Conservation (phyloP, 2,113 vertebrate genomes). For the Chloebia gouldiae region DNA sequence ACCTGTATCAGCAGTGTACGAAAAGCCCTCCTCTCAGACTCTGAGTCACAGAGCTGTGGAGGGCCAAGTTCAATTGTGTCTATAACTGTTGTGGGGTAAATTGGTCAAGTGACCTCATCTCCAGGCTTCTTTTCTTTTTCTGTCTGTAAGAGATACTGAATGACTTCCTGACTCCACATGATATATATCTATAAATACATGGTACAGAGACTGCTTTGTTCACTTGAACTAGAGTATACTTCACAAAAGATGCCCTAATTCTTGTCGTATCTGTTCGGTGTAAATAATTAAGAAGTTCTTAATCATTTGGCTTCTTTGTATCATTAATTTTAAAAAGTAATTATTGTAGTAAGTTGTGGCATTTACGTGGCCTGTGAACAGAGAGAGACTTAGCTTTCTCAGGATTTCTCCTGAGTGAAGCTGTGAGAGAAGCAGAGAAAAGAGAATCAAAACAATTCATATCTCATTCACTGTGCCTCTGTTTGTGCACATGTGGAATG, state of each 20-base stretch:
- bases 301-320: neutral
- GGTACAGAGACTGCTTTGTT: neutral
- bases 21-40: neutral
- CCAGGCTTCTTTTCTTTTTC: neutral
- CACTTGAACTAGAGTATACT: neutral
- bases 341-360: neutral
- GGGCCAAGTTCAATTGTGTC: neutral
- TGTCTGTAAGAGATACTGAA: neutral
- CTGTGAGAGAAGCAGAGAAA: too few species aligned
- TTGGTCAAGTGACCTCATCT: neutral
- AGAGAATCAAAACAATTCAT: too few species aligned
- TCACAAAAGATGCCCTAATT: neutral
- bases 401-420: too few species aligned
- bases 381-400: too few species aligned
- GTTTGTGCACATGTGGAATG: too few species aligned
- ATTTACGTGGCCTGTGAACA: too few species aligned
- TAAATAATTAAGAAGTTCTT: neutral
- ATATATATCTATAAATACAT: neutral
- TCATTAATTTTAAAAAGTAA: neutral
- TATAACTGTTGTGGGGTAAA: neutral
- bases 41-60: neutral
- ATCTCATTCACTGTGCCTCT: too few species aligned
- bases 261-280: neutral
- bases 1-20: fast-evolving
- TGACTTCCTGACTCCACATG: neutral